These are phyloP conservation scores for Cryptosula pallasiana DNA, from an alignment of 2,888 invertebrate species.

Conservation along the genomic window DNA sequence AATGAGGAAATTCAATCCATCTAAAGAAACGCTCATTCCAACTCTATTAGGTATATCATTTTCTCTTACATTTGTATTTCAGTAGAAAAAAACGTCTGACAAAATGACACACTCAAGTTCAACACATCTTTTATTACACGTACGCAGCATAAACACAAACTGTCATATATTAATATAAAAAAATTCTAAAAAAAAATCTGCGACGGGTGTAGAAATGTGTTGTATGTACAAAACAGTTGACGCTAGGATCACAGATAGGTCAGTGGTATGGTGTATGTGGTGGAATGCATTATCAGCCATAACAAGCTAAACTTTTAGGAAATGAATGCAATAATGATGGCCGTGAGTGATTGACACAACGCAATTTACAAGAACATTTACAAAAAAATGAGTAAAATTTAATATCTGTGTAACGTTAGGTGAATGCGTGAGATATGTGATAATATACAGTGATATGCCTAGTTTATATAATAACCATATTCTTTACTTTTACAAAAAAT, in stretches of 20 bases:
- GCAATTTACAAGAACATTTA: neutral
- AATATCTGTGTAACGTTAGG: too few relatives aligned
- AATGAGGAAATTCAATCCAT: too few relatives aligned
- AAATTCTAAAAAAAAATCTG: neutral
- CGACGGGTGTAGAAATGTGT: neutral
- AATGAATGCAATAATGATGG: neutral
- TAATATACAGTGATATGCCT: neutral
- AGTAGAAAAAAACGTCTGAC: too few relatives aligned
- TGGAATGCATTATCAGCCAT: neutral
- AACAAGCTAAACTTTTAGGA: neutral
- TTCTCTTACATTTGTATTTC: too few relatives aligned
- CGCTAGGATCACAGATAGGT: neutral
- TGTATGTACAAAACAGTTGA: neutral
- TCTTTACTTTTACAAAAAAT: too few relatives aligned
- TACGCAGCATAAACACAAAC: neutral
- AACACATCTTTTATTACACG: neutral
- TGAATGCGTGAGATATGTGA: neutral
- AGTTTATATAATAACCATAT: too few relatives aligned
- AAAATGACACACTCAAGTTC: too few relatives aligned
- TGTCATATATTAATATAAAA: neutral
- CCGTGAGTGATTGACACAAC: neutral
- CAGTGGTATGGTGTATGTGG: neutral
- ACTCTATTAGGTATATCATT: too few relatives aligned
- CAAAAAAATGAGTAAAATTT: neutral
- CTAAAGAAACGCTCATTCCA: too few relatives aligned